Evolutionary conservation across 1,140 invertebrate species (phyloP), one percentile per base, ranked within the genome.

Genomic region (Drosophila ficusphila): DNA sequence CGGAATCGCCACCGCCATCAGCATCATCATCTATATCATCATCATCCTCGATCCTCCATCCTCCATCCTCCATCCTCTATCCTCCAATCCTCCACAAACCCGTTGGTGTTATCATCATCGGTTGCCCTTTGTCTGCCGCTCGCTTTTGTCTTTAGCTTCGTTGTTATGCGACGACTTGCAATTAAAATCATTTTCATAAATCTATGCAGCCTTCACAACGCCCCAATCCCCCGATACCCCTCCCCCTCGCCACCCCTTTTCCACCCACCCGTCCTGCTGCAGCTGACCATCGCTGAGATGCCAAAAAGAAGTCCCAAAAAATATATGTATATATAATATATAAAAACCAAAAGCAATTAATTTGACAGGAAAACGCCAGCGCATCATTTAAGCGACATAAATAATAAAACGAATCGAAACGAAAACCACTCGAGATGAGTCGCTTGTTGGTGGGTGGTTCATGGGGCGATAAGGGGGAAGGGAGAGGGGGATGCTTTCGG

Each of bases 341-440:
- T 23, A 21, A 14, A 44, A 62, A 82, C 58, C 36, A 64, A 54
- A 71, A 60, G 44, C 79, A 68, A 76, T 85, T 86, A 68, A 86
- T 86, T 79, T 85, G 76, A 85, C 81, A 79, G 65, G 57, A 42
- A 51, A 73, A 65, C 61, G 79, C 79, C 75, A 85, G 52, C 79
- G 79, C 79, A 76, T 72, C 79, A 85, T 85, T 79, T 85, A 85
- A 85, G 65, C 70, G 57, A 49, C 52, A 83, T 79, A 79, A 85
- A 85, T 83, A 85, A 75, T 83, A 60, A 70, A 53, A 23, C 38
- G 31, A 38, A 56, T 23, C 69, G 69, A 12, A 29, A 33, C 46
- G 27, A 12, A 23, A 65, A 69, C 31, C 60, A 68, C 47, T 53
- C 62, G 48, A 54, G 39, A 68, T 34, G 46, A 33, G 19, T 44